Evolutionary conservation across 1,140 invertebrate genomes (phyloP), one percentile per base, ranked within the genome.

Genomic region (Sogatella furcifera): DNA sequence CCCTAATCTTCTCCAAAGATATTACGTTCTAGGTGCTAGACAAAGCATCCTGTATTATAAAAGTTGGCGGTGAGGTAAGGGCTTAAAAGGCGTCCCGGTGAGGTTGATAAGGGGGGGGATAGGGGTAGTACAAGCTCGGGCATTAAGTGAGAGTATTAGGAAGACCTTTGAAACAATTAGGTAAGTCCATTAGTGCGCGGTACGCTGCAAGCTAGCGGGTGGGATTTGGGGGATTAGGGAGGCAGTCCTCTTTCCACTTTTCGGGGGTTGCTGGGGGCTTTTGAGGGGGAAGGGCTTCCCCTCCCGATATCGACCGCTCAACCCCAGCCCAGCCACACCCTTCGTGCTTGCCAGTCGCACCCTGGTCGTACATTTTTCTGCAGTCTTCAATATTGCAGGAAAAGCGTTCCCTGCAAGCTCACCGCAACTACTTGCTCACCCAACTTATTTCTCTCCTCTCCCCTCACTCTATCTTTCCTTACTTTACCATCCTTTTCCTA

Each of bases 161-260:
- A 49, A 49, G 21, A 49, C 46, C 46, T 49, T 49, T 49, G 46
- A 49, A 49, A 49, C 46, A 49, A 49, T 49, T 49, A 49, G 46
- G 46, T 49, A 49, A 19, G 46, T 49, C 46, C 46, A 49, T 49
- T 49, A 49, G 46, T 19, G 46, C 17, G 46, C 46, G 46, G 11
- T 49, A 38, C 34, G 11, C 34, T 38, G 34, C 34, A 9, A 38
- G 34, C 34, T 38, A 38, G 34, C 34, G 34, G 34, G 34, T 38
- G 34, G 34, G 34, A 38, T 38, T 38, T 38, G 34, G 34, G 34
- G 34, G 34, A 38, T 38, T 38, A 38, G 34, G 34, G 34, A 38
- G 34, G 34, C 34, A 38, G 34, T 10, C 11, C 34, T 38, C 34
- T 38, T 38, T 13, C 34, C 24, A 9, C 34, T 38, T 38, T 38